These are phyloP conservation scores for Sesamia inferens DNA, from an alignment of 2,888 invertebrate genomes.

Conservation along the genomic window DNA sequence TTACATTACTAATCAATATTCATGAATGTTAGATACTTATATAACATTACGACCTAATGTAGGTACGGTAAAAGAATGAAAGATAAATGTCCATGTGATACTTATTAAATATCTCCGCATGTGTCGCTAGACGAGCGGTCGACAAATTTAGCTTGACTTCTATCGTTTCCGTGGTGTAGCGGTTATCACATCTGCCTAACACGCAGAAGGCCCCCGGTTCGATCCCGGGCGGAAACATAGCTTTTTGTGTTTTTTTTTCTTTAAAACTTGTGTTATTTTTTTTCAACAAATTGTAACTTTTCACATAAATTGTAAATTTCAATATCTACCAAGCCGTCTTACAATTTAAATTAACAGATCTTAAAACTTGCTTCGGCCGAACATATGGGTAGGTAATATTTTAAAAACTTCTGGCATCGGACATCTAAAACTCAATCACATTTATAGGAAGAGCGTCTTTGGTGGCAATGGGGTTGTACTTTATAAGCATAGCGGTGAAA, in stretches of 20 bases:
- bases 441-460: neutral
- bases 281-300: neutral
- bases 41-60: too few species aligned
- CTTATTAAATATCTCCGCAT: conserved; percentile 26
- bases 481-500: neutral
- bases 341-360: neutral
- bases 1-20: conserved; percentile 1
- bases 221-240: conserved; percentile 95
- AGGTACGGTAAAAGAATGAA: conserved; percentile 19
- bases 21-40: too few species aligned
- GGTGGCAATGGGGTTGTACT: neutral
- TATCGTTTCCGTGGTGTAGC: conserved; percentile 92
- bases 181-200: conserved; percentile 98
- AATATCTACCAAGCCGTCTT: neutral
- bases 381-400: conserved; percentile 23
- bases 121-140: neutral
- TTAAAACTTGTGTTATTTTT: neutral
- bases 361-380: neutral
- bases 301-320: neutral
- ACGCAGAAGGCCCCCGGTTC: conserved; percentile 97
- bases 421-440: conserved; percentile 30
- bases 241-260: conserved; percentile 63
- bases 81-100: conserved; percentile 38
- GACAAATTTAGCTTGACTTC: rapidly evolving
- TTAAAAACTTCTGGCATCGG: conserved; percentile 29